Conservation (phyloP, 2,797 vertebrate genomes). For the Melopsittacus undulatus region DNA sequence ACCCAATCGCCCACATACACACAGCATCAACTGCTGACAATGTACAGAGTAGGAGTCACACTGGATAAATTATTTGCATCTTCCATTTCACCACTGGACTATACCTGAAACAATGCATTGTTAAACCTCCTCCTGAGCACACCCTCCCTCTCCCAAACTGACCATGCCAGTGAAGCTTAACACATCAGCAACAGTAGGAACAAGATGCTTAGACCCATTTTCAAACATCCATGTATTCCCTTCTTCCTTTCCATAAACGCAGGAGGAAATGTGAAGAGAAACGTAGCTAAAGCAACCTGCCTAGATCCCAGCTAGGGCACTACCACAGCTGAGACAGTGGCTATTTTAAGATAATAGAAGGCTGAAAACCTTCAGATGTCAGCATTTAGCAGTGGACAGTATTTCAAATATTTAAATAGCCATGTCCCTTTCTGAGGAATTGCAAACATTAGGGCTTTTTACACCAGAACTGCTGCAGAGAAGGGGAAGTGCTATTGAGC, state of each 20-base stretch:
- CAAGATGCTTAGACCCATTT: background rate
- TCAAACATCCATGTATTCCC: no score
- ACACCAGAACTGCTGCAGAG: background rate
- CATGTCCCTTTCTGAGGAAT: background rate
- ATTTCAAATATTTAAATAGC: constrained; percentile 16
- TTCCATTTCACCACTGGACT: background rate
- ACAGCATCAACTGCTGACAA: fast-evolving
- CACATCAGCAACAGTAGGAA: background rate
- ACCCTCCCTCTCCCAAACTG: no score
- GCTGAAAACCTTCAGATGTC: constrained; percentile 3
- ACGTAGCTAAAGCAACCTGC: background rate
- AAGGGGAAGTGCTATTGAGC: background rate
- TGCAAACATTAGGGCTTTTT: background rate
- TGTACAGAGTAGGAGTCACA: background rate
- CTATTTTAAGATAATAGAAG: constrained; percentile 5
- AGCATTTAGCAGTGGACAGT: background rate
- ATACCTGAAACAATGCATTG: fast-evolving
- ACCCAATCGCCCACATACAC: fast-evolving
- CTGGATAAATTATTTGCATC: fast-evolving
- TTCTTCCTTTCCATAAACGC: background rate
- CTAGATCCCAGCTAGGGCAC: background rate
- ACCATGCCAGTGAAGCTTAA: background rate
- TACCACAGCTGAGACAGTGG: background rate
- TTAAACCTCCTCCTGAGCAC: background rate
- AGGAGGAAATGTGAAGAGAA: background rate